Percentiles rank a stretch among this genome's conserved stretches.
Evolutionary conservation across 1,140 invertebrate genomes (phyloP).

Genomic region (Mizuhopecten yessoensis): DNA sequence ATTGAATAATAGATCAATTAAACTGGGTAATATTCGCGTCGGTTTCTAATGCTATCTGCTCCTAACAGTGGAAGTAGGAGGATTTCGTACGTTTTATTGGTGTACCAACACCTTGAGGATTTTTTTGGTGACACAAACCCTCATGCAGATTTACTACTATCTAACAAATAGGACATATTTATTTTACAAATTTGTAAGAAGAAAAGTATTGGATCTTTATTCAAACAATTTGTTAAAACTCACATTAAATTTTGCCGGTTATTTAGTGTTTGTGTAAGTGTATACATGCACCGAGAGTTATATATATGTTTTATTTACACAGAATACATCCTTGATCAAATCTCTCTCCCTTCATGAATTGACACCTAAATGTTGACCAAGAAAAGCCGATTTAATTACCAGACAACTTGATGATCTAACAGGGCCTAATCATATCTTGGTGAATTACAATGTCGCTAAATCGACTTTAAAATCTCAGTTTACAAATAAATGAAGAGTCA

Average conservation of each 20-base stretch:
- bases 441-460: not conserved
- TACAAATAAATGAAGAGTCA: not conserved
- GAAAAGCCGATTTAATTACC: not conserved
- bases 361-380: not conserved
- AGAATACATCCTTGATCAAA: not conserved
- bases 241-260: not conserved
- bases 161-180: no score
- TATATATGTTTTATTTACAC: not conserved
- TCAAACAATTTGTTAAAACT: not conserved
- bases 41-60: no score
- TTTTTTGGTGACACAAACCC: no score
- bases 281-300: not conserved
- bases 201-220: no score
- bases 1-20: no score
- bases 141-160: no score
- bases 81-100: no score
- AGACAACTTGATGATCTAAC: not conserved
- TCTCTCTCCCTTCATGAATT: not conserved
- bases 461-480: not conserved
- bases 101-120: no score
- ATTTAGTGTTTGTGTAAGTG: not conserved
- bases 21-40: no score
- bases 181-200: no score
- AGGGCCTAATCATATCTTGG: not conserved
- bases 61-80: no score